phyloP scores from a whole-genome alignment of 2,797 vertebrate genomes.

The Anabas testudineus region DNA sequence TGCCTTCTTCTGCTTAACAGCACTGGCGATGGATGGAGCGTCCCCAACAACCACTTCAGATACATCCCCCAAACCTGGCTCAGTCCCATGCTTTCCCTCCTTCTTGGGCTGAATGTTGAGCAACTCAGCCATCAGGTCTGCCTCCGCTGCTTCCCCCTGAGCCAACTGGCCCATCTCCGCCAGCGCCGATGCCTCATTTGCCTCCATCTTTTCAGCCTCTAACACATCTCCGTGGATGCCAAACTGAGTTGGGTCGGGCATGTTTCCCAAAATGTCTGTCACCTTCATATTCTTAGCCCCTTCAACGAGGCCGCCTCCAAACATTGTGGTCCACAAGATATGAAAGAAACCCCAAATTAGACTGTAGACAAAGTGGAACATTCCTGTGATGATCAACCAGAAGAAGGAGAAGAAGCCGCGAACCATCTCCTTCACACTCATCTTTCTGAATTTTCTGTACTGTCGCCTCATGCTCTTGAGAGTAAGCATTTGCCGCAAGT shows the following conservation, averaged over 20 bases:
- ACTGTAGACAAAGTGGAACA: slow-evolving; percentile 89
- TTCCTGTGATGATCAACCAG: slow-evolving; percentile 91
- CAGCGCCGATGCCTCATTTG: slow-evolving; percentile 80
- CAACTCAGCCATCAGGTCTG: slow-evolving; percentile 91
- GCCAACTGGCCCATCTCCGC: slow-evolving; percentile 87
- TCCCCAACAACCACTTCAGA: slow-evolving; percentile 92
- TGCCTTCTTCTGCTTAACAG: slow-evolving; percentile 92
- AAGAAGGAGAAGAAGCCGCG: slow-evolving; percentile 93
- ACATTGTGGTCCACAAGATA: slow-evolving; percentile 95
- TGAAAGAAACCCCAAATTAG: slow-evolving; percentile 94
- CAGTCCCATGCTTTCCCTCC: slow-evolving; percentile 91
- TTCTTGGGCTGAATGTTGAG: slow-evolving; percentile 91
- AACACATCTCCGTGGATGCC: slow-evolving; percentile 95
- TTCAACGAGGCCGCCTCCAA: slow-evolving; percentile 96
- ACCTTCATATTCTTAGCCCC: slow-evolving; percentile 99
- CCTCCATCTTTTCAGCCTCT: slow-evolving; percentile 92
- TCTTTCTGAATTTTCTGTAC: slow-evolving; percentile 91
- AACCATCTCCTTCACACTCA: slow-evolving; percentile 92
- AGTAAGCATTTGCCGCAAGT: slow-evolving; percentile 88
- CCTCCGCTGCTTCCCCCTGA: slow-evolving; percentile 88
- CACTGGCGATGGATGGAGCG: slow-evolving; percentile 89
- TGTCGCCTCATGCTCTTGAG: slow-evolving; percentile 91
- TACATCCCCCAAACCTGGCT: slow-evolving; percentile 95
- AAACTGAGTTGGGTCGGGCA: slow-evolving; percentile 99
- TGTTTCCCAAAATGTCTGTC: slow-evolving; percentile 97